Percentiles rank a stretch among this genome's conserved stretches.
Evolutionary conservation across 2,888 invertebrate species (phyloP).

Genomic region (Mellilla xanthometata): DNA sequence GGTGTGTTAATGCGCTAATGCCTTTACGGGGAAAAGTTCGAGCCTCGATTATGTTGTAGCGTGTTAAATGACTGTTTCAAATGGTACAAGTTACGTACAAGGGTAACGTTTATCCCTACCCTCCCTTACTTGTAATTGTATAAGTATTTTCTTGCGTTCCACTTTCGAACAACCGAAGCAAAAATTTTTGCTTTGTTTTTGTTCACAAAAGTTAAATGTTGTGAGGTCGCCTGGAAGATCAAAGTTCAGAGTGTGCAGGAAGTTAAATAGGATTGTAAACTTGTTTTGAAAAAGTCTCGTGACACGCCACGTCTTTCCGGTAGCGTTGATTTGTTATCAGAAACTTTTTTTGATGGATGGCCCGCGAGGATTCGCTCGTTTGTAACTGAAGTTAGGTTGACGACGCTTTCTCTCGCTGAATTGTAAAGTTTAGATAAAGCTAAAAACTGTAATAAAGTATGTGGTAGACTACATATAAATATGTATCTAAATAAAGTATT

Average conservation of each 20-base stretch:
- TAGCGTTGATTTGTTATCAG: background rate
- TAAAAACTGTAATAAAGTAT: no score
- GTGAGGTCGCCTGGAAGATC: conserved; percentile 9
- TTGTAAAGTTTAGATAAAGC: no score
- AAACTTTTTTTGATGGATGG: background rate
- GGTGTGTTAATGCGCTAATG: conserved; percentile 36
- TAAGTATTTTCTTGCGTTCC: conserved; percentile 7
- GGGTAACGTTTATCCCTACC: conserved; percentile 15
- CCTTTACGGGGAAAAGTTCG: conserved; percentile 29
- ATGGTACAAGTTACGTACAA: conserved; percentile 25
- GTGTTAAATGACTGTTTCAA: conserved; percentile 26
- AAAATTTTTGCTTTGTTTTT: conserved; percentile 4
- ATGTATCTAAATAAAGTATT: no score
- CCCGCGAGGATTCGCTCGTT: no score
- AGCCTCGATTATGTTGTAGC: conserved; percentile 25
- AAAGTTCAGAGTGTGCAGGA: conserved; percentile 8
- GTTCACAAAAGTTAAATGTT: conserved; percentile 7
- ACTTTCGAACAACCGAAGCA: conserved; percentile 6
- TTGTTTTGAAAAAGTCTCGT: conserved; percentile 4
- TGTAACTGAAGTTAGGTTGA: no score
- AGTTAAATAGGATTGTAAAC: conserved; percentile 14
- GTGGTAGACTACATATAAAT: no score
- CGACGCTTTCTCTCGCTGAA: no score
- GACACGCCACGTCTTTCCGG: background rate
- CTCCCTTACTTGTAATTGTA: conserved; percentile 11